A percentile compares a stretch with the other conserved stretches of the same genome.
phyloP scores from a whole-genome alignment of 2,113 vertebrate genomes.

The Myanophis thanlyinensis region DNA sequence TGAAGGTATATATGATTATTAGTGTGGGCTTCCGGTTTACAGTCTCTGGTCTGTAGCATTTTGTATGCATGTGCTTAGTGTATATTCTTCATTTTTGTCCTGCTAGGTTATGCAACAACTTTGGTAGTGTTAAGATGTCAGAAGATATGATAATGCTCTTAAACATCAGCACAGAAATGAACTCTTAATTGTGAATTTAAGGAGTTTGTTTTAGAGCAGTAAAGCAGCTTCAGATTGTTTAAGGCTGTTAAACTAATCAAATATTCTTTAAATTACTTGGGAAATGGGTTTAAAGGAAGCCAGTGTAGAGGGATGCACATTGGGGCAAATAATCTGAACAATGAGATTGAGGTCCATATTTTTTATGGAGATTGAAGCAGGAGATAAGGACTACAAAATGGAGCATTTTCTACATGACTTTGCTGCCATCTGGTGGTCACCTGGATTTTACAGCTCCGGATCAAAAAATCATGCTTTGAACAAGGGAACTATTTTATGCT shows the following conservation, averaged over 20 bases:
- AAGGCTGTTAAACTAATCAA: neutral
- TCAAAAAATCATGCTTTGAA: neutral
- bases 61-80: neutral
- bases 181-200: neutral
- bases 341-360: neutral
- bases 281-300: neutral
- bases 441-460: neutral
- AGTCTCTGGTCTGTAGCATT: neutral
- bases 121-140: neutral
- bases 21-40: neutral
- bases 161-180: neutral
- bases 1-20: neutral
- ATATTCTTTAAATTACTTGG: neutral
- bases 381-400: neutral
- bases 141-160: neutral
- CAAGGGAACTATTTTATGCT: neutral
- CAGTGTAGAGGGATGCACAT: neutral
- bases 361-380: neutral
- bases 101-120: neutral
- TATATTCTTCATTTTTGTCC: neutral
- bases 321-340: neutral
- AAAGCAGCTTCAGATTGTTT: neutral
- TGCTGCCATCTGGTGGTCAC: neutral
- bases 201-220: neutral
- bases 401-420: neutral